Percentiles rank a stretch among this genome's conserved stretches.
phyloP scores from a whole-genome alignment of 2,113 vertebrate genomes.

The Macrotis lagotis region DNA sequence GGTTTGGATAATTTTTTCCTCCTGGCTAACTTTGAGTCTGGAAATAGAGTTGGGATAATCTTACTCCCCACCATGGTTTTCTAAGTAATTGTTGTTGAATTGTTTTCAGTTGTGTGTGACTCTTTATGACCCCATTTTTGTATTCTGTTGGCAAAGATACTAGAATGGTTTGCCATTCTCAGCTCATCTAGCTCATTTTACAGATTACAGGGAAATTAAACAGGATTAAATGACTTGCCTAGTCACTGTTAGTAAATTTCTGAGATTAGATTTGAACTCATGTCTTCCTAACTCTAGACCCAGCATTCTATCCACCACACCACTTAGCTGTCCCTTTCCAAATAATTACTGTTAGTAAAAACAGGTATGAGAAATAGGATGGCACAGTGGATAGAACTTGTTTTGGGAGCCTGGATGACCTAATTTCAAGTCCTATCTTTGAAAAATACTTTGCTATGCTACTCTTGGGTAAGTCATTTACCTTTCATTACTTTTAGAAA shows the following conservation, averaged over 20 bases:
- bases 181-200: background rate
- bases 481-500: background rate
- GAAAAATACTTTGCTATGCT: background rate
- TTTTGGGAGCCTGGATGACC: background rate
- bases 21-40: too few relatives aligned
- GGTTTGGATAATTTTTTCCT: too few relatives aligned
- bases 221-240: background rate
- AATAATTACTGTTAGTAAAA: background rate
- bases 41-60: too few relatives aligned
- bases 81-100: too few relatives aligned
- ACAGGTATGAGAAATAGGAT: background rate
- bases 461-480: background rate
- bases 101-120: background rate
- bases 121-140: background rate
- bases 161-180: background rate
- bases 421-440: background rate
- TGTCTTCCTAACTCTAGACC: background rate
- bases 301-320: background rate
- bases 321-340: background rate
- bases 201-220: background rate
- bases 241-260: background rate
- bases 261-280: background rate
- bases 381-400: background rate
- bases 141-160: background rate
- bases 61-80: too few relatives aligned